Percentiles rank a stretch among this genome's conserved stretches.
Conservation (phyloP, 2,888 invertebrate species). For the Parnassius glacialis region DNA sequence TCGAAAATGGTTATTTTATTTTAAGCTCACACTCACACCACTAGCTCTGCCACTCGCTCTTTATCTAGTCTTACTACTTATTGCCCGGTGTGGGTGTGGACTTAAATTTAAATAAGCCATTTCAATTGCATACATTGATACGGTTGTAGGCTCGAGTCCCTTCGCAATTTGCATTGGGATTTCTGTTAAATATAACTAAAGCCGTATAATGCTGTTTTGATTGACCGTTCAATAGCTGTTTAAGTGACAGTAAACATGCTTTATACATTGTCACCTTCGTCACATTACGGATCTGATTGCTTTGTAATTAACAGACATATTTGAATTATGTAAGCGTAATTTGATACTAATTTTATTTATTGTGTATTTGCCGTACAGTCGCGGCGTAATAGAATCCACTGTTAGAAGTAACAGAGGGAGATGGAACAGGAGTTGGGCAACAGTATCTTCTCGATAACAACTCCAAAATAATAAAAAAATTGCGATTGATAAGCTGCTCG, state of each 20-base stretch:
- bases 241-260: slow-evolving; percentile 18
- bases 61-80: slow-evolving; percentile 39
- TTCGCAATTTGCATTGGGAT: slow-evolving; percentile 20
- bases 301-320: slow-evolving; percentile 1
- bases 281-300: slow-evolving; percentile 9
- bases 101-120: slow-evolving; percentile 24
- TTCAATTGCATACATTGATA: slow-evolving; percentile 23
- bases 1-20: too few species aligned
- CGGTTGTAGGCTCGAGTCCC: slow-evolving; percentile 13
- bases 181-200: slow-evolving; percentile 16
- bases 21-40: slow-evolving; percentile 2
- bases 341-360: neutral
- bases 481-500: too few species aligned
- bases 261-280: slow-evolving; percentile 20
- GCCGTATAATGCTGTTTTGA: slow-evolving; percentile 14
- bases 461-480: too few species aligned
- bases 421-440: too few species aligned
- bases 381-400: too few species aligned
- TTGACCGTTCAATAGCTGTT: slow-evolving; percentile 23
- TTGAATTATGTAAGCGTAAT: neutral
- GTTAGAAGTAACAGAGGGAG: too few species aligned
- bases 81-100: slow-evolving; percentile 45
- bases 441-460: too few species aligned
- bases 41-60: slow-evolving; percentile 30
- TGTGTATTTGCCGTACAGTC: too few species aligned